These are phyloP conservation scores for Ifrita kowaldi DNA, from an alignment of 2,113 vertebrate genomes.

Conservation along the genomic window DNA sequence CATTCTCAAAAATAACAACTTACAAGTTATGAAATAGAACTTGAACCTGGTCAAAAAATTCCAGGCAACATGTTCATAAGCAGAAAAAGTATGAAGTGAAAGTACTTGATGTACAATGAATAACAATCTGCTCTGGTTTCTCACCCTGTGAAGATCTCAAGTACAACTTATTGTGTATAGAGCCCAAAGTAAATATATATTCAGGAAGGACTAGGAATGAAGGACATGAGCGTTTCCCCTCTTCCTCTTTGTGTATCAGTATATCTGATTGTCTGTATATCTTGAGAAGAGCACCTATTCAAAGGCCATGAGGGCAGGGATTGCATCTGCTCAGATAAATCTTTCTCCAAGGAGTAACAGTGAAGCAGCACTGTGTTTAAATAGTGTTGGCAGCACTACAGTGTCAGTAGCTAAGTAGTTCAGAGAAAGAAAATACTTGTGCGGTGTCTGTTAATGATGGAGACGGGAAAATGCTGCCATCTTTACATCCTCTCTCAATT, in stretches of 20 bases:
- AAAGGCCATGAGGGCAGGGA: not conserved
- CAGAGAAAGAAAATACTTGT: not conserved
- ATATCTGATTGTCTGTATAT: not conserved
- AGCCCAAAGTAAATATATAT: not conserved
- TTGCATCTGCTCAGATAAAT: not conserved
- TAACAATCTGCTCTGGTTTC: not conserved
- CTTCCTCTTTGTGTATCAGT: rapidly evolving
- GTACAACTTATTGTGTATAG: not conserved
- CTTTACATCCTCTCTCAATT: not conserved
- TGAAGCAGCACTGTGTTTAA: not conserved
- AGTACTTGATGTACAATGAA: not conserved
- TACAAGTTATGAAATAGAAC: not conserved
- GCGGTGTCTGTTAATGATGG: not conserved
- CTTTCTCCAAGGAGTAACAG: not conserved
- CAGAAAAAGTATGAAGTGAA: not conserved
- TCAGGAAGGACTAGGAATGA: not conserved
- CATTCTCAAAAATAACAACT: not conserved
- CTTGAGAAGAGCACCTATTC: not conserved
- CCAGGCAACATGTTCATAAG: not conserved
- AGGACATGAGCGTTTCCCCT: not conserved
- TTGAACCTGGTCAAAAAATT: not conserved
- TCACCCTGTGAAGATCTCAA: not conserved
- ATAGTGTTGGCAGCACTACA: not conserved
- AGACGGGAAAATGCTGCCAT: not conserved
- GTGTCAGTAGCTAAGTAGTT: not conserved